phyloP scores from a whole-genome alignment of 1,140 invertebrate species.

The Drosophila pallidifrons region DNA sequence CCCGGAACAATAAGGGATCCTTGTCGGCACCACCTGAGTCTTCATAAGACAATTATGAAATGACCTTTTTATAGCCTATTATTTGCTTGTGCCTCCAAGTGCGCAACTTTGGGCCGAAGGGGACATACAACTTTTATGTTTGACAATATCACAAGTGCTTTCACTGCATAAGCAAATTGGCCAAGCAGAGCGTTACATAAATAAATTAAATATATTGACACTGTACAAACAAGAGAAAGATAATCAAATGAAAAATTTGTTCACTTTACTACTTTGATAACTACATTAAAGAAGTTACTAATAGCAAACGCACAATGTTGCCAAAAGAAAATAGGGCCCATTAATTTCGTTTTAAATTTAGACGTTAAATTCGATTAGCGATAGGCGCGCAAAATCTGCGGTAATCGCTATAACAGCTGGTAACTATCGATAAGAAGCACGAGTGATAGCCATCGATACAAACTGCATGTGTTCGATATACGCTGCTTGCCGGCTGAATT shows the following conservation, averaged over 20 bases:
- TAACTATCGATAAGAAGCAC: slow-evolving; percentile 14
- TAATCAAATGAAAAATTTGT: not conserved
- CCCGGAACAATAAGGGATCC: slow-evolving; percentile 30
- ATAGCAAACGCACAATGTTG: not conserved
- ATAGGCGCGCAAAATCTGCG: not conserved
- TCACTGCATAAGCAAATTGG: not conserved
- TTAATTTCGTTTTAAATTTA: no score
- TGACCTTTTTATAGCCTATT: slow-evolving; percentile 78
- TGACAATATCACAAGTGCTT: slow-evolving; percentile 33
- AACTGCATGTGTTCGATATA: not conserved
- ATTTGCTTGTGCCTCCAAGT: slow-evolving; percentile 45
- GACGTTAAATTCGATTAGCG: not conserved
- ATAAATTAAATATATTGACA: slow-evolving; percentile 14
- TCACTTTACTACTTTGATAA: no score
- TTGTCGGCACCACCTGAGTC: slow-evolving; percentile 53
- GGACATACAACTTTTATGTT: slow-evolving; percentile 24
- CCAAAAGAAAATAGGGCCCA: no score
- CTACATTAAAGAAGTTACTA: not conserved
- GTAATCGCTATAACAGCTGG: not conserved
- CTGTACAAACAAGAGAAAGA: not conserved
- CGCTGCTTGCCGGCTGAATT: slow-evolving; percentile 21
- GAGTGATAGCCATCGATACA: not conserved
- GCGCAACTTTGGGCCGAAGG: not conserved
- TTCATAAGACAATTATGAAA: slow-evolving; percentile 79
- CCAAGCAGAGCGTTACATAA: slow-evolving; percentile 12